Base-by-base conservation (phyloP, 2,113 vertebrate species). In the Calonectris borealis region DNA sequence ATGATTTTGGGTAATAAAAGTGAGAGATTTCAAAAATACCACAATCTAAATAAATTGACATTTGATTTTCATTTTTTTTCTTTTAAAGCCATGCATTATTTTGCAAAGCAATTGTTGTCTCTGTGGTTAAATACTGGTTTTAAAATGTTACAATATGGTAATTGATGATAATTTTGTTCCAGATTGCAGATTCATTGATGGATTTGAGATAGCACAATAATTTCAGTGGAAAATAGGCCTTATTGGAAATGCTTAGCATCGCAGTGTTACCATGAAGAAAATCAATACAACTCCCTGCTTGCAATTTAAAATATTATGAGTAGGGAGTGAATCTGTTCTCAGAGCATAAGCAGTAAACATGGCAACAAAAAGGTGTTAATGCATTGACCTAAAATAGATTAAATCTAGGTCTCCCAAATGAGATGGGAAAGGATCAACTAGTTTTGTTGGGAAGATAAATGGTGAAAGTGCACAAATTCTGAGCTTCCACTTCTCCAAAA, bases 391-490 rank as follows among this genome's bases (percentile, higher is more conserved):
- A 94, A 96, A 96, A 94, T 87, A 96, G 92, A 91, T 79, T 72
- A 65, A 96, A 95, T 96, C 81, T 95, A 87, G 86, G 91, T 96
- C 91, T 97, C 46, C 83, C n/a, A 70, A n/a, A 80, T 86, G 78
- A 80, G 55, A 70, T 78, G 36, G 40, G 34, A 55, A 88, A 60
- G 49, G 54, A 93, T 82, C 15, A 3, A 44, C 31, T 79, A 13
- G 14, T 83, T 96, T 76, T 71, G 22, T 84, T 79, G 46, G 58
- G 72, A 77, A 91, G 71, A 85, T 65, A 91, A 84, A 73, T 86
- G 42, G 93, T 90, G 78, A 87, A 96, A 96, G 51, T 40, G 64
- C 82, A 90, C 85, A 65, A 83, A 91, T 95, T 94, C 62, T 69
- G 46, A 93, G 55, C 62, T 93, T 91, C 73, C 40, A 57, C 78